Evolutionary conservation across 2,113 vertebrate genomes (phyloP).

Genomic region (Pachyramphus minor): DNA sequence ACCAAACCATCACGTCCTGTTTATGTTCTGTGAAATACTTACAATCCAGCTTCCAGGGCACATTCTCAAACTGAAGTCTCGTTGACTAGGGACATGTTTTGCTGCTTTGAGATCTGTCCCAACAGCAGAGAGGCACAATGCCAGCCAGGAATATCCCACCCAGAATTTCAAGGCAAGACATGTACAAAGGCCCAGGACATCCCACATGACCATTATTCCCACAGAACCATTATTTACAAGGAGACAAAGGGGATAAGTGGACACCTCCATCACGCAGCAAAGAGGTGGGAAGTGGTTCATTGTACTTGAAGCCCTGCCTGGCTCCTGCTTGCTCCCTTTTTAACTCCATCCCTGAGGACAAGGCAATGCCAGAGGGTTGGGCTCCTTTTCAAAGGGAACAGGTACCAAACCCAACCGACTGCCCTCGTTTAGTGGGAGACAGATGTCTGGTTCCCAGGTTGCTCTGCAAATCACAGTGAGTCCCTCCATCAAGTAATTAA

Average conservation of each 20-base stretch:
- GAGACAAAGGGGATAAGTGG: not conserved
- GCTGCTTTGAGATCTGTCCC: not conserved
- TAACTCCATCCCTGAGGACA: not conserved
- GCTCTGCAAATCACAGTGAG: slow-evolving; percentile 12
- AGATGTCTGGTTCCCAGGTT: not conserved
- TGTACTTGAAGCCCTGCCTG: not conserved
- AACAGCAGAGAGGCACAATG: not conserved
- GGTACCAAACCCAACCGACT: not conserved
- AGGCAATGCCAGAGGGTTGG: not conserved
- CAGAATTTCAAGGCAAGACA: not conserved
- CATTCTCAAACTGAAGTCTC: not conserved
- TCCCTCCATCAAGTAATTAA: slow-evolving; percentile 30
- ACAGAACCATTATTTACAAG: not conserved
- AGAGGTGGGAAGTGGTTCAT: not conserved
- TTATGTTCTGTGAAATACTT: not conserved
- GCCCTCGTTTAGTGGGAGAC: not conserved
- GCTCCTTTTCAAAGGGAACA: not conserved
- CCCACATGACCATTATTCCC: not conserved
- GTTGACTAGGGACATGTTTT: not conserved
- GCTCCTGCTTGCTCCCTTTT: not conserved
- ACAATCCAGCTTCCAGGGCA: not conserved
- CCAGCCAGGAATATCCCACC: not conserved
- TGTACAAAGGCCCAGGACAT: not conserved
- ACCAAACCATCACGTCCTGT: not conserved
- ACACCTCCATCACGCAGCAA: not conserved